These are phyloP conservation scores for Tringa solitaria DNA, from an alignment of 2,113 vertebrate genomes.

Conservation along the genomic window DNA sequence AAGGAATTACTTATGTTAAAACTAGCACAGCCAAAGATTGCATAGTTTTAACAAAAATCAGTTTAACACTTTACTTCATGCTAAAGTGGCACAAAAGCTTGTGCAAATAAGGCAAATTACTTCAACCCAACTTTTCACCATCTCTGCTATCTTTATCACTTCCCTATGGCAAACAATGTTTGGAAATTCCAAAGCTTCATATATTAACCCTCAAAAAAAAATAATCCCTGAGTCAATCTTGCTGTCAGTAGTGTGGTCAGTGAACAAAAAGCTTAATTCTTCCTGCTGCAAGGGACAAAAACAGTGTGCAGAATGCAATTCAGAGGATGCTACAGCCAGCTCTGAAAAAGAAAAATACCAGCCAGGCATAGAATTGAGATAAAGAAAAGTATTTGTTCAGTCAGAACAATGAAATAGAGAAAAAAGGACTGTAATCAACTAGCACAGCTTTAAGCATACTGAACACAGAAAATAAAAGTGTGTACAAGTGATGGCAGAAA, in stretches of 20 bases:
- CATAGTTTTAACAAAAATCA: background rate
- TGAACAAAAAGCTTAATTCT: constrained; percentile 27
- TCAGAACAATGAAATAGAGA: background rate
- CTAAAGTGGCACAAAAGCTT: background rate
- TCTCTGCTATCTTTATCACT: background rate
- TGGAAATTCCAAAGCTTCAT: background rate
- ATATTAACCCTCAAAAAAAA: background rate
- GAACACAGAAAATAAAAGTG: background rate
- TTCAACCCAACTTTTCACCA: background rate
- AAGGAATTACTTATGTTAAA: background rate
- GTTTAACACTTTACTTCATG: background rate
- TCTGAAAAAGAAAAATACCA: background rate
- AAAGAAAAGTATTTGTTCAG: constrained; percentile 23
- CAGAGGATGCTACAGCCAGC: background rate
- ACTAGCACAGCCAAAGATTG: background rate
- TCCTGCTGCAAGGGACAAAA: background rate
- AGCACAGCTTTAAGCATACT: background rate
- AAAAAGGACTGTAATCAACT: background rate
- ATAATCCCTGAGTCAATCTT: background rate
- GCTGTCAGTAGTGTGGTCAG: background rate
- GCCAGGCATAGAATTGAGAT: background rate
- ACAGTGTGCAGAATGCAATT: background rate
- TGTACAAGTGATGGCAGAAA: background rate
- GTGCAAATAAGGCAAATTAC: background rate
- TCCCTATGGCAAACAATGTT: background rate